These are phyloP conservation scores for Myiagra hebetior DNA, from an alignment of 2,113 vertebrate genomes.

Conservation along the genomic window DNA sequence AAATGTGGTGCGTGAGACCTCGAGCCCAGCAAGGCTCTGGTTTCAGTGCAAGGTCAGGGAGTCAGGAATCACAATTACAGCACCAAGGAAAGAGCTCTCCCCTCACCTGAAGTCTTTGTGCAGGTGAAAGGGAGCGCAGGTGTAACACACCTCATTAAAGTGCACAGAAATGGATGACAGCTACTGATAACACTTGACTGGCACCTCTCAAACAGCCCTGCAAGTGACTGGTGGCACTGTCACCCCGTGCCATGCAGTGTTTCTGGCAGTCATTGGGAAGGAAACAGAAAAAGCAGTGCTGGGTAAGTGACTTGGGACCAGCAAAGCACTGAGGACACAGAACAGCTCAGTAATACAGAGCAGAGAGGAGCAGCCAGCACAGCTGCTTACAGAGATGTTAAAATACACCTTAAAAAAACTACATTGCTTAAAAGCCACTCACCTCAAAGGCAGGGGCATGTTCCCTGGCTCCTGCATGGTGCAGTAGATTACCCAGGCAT, in stretches of 20 bases:
- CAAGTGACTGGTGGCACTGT: background rate
- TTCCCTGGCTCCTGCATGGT: background rate
- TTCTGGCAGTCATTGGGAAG: background rate
- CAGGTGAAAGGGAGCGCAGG: background rate
- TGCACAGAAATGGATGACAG: rapidly evolving
- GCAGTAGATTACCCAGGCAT: background rate
- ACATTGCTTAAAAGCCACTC: background rate
- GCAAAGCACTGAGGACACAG: background rate
- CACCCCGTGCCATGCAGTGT: background rate
- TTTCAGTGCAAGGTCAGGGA: background rate
- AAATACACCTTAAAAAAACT: background rate
- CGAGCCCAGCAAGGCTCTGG: background rate
- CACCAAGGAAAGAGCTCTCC: background rate
- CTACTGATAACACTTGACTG: background rate
- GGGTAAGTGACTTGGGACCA: background rate
- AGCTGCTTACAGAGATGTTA: background rate
- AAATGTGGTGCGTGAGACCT: background rate
- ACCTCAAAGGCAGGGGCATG: background rate
- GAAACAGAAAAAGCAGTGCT: background rate
- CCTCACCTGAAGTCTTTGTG: background rate
- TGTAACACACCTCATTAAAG: background rate
- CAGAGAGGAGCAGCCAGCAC: background rate
- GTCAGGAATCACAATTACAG: background rate
- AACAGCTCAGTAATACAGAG: rapidly evolving
- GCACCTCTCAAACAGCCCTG: background rate